A percentile compares a stretch with the other conserved stretches of the same genome.
Conservation (phyloP, 2,888 invertebrate genomes). For the Vannuccia rotundouncinata region DNA sequence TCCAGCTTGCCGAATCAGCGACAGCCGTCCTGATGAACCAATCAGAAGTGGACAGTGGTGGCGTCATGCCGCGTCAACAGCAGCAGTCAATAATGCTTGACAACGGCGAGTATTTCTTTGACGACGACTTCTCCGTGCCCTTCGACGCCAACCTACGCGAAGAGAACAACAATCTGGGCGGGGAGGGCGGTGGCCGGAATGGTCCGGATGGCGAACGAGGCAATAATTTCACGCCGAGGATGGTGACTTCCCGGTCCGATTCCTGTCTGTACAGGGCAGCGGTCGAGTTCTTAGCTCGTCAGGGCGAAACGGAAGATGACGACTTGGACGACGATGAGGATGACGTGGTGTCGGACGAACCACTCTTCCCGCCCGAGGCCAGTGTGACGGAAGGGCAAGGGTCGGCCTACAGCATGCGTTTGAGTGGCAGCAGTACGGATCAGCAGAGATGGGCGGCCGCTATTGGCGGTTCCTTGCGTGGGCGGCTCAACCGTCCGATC, state of each 20-base stretch:
- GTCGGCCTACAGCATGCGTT: neutral
- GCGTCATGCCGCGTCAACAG: neutral
- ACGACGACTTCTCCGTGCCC: constrained; percentile 38
- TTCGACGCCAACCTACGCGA: constrained; percentile 35
- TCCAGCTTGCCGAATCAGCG: neutral
- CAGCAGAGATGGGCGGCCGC: neutral
- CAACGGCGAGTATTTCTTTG: constrained; percentile 38
- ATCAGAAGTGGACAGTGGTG: neutral
- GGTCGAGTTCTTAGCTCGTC: neutral
- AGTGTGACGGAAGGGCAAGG: neutral
- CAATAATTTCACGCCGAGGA: neutral
- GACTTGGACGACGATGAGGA: neutral
- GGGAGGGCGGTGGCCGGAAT: neutral
- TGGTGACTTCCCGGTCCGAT: neutral
- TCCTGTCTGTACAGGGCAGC: neutral
- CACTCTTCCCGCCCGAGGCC: neutral
- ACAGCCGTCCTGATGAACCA: neutral
- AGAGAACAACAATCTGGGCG: constrained; percentile 31
- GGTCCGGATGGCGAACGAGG: neutral
- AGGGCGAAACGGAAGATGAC: neutral
- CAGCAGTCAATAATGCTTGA: constrained; percentile 25
- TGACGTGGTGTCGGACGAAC: neutral
- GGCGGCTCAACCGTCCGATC: neutral
- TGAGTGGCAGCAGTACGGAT: neutral
- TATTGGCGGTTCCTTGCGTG: neutral